phyloP scores from a whole-genome alignment of 2,113 vertebrate species.

The Junco hyemalis region DNA sequence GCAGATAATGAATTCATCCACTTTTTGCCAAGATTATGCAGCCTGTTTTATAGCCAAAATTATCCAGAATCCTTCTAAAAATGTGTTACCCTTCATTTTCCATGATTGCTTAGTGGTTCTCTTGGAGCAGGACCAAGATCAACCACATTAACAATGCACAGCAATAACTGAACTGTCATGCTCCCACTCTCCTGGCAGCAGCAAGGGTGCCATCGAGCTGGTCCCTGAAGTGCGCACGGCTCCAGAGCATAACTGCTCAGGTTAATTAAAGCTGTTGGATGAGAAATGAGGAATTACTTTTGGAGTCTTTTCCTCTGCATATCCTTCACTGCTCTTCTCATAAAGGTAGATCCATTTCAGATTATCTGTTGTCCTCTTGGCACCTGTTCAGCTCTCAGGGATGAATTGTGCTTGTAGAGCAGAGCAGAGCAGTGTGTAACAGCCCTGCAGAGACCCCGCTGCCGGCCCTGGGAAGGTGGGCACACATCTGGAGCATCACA shows the following conservation, averaged over 20 bases:
- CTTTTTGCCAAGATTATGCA: conserved; percentile 76
- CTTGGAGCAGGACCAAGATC: conserved; percentile 70
- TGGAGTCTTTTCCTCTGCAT: background rate
- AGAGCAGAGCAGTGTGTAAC: background rate
- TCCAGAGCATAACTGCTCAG: conserved; percentile 41
- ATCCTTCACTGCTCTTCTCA: background rate
- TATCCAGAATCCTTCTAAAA: conserved; percentile 73
- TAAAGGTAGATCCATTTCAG: conserved; percentile 11
- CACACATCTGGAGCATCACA: no score
- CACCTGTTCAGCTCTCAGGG: background rate
- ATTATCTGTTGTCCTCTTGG: conserved; percentile 52
- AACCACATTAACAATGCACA: conserved; percentile 75
- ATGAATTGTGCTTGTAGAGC: background rate
- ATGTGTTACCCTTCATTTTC: conserved; percentile 77
- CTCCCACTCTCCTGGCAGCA: conserved; percentile 33
- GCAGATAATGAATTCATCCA: conserved; percentile 79
- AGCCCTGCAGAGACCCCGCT: no score
- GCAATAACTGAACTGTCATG: conserved; percentile 70
- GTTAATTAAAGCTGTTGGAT: conserved; percentile 58
- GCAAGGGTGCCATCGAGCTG: conserved; percentile 10
- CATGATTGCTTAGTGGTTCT: conserved; percentile 70
- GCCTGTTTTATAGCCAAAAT: conserved; percentile 72
- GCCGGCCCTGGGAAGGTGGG: no score
- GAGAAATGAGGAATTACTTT: conserved; percentile 52
- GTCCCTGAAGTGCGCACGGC: conserved; percentile 27